Evolutionary conservation across 2,888 invertebrate genomes (phyloP).

Genomic region (Tolmerus cingulatus): DNA sequence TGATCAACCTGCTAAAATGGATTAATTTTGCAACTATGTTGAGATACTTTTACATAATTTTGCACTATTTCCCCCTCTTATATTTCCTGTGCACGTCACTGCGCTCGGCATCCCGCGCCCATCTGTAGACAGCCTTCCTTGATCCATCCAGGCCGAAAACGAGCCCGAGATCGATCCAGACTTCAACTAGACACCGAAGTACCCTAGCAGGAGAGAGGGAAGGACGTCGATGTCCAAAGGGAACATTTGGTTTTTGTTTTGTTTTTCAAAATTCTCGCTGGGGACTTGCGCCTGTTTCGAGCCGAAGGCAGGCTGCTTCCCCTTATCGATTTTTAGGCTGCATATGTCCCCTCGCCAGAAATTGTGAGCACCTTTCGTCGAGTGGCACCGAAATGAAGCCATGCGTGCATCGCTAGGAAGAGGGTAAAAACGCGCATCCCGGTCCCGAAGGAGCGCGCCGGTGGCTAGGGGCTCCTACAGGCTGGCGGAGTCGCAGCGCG

Average conservation of each 20-base stretch:
- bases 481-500: background rate
- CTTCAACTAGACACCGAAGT: background rate
- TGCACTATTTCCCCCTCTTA: background rate
- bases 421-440: constrained; percentile 21
- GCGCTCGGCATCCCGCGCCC: background rate
- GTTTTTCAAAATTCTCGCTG: background rate
- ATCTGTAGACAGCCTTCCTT: background rate
- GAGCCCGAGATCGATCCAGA: background rate
- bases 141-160: background rate
- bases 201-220: background rate
- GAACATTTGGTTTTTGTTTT: background rate
- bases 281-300: background rate
- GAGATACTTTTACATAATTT: background rate
- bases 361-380: constrained; percentile 13
- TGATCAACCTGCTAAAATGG: background rate
- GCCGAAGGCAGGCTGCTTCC: background rate
- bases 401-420: constrained; percentile 31
- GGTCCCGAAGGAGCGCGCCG: background rate
- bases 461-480: background rate
- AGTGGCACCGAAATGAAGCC: constrained; percentile 23
- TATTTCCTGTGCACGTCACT: background rate
- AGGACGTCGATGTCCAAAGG: background rate
- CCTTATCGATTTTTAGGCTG: constrained; percentile 34
- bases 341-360: constrained; percentile 12
- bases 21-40: background rate